A percentile compares a stretch with the other conserved stretches of the same genome.
These are phyloP conservation scores for Motacilla tschutschensis DNA, from an alignment of 2,113 vertebrate species.

Conservation along the genomic window DNA sequence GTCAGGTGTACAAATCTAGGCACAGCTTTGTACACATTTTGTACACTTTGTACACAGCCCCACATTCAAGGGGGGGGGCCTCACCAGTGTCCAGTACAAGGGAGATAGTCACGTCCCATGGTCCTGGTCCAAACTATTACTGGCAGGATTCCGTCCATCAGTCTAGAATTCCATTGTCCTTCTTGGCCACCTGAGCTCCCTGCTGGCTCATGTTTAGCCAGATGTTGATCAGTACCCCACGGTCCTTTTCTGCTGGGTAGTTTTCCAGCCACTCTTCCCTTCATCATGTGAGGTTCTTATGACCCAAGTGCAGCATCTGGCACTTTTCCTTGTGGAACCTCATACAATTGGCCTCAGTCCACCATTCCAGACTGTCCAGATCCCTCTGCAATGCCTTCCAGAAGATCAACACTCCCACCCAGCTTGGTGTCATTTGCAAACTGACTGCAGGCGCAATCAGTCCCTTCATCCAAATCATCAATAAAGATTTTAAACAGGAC, in stretches of 20 bases:
- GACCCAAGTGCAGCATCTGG: background rate
- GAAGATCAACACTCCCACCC: background rate
- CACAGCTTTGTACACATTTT: no score
- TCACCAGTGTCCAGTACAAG: background rate
- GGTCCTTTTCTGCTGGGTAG: background rate
- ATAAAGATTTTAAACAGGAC: background rate
- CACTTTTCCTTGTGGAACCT: background rate
- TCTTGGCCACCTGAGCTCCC: background rate
- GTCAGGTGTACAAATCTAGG: background rate
- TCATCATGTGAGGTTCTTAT: background rate
- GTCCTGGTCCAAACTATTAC: background rate
- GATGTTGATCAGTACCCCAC: background rate
- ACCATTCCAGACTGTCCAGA: background rate
- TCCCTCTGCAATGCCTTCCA: background rate
- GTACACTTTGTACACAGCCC: no score
- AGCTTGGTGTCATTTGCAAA: background rate
- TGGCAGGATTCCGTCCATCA: background rate
- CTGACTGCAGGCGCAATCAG: background rate
- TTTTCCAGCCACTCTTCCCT: background rate
- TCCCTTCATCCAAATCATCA: background rate
- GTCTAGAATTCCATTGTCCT: background rate
- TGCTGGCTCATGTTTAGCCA: background rate
- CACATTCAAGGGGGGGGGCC: background rate
- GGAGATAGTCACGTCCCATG: rapidly evolving
- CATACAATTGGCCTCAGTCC: background rate